These are phyloP conservation scores for Stomatorhinus ivindoensis DNA, from an alignment of 2,113 vertebrate genomes.

Conservation along the genomic window DNA sequence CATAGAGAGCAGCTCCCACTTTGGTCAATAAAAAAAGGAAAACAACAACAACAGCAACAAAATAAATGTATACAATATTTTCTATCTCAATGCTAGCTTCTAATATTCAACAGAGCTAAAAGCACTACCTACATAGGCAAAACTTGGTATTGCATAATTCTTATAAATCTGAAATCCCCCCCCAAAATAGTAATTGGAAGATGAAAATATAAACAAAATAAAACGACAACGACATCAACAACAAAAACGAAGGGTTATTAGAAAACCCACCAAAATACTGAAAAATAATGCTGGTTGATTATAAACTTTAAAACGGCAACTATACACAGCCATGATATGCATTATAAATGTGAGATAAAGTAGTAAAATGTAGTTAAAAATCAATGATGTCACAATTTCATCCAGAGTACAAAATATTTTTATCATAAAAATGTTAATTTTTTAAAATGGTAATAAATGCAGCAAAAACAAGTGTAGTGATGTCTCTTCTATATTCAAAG, in stretches of 20 bases:
- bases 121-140: conserved; percentile 99
- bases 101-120: conserved; percentile 99
- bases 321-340: conserved; percentile 99
- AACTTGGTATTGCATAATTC: conserved; percentile 99
- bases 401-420: conserved; percentile 98
- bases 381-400: conserved; percentile 89
- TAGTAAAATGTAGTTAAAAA: conserved; percentile 96
- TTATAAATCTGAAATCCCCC: conserved; percentile 94
- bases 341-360: conserved; percentile 99
- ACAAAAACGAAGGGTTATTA: conserved; percentile 71
- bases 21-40: conserved; percentile 79
- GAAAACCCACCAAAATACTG: conserved; percentile 96
- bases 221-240: conserved; percentile 68
- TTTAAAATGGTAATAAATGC: conserved; percentile 98
- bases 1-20: conserved; percentile 98
- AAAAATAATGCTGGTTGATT: conserved; percentile 96
- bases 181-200: conserved; percentile 96
- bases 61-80: conserved; percentile 76
- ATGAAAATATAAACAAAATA: conserved; percentile 78
- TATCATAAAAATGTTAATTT: conserved; percentile 98
- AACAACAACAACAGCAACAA: conserved; percentile 75
- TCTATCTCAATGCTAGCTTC: conserved; percentile 95
- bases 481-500: conserved; percentile 93
- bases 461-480: conserved; percentile 99
- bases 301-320: conserved; percentile 97